Conservation (phyloP, 2,888 invertebrate genomes). For the Nomada fucata region DNA sequence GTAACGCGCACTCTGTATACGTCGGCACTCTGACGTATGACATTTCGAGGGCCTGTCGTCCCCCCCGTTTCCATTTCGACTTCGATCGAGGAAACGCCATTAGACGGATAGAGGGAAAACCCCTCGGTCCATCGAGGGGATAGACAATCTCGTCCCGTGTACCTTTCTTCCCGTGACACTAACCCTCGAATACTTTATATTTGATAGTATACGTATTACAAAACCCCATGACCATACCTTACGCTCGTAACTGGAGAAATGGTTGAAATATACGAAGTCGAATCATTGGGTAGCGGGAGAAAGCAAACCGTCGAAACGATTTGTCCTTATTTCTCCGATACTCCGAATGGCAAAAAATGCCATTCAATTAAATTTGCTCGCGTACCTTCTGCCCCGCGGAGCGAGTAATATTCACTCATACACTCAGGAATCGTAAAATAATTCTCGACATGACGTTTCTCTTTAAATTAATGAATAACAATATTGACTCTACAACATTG, state of each 20-base stretch:
- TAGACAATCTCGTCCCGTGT: not conserved
- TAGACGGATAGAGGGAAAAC: not conserved
- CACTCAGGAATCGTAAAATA: no score
- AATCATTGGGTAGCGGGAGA: no score
- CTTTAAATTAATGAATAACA: no score
- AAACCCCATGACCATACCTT: not conserved
- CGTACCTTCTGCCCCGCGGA: not conserved
- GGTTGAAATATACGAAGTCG: no score
- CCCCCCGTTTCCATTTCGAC: slow-evolving; percentile 24
- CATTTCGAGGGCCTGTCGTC: slow-evolving; percentile 15
- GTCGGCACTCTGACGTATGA: slow-evolving; percentile 17
- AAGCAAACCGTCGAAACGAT: no score
- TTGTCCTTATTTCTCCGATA: no score
- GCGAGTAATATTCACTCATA: not conserved
- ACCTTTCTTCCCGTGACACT: not conserved
- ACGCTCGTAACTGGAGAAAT: not conserved
- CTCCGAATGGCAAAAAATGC: slow-evolving; percentile 2
- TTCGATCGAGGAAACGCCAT: slow-evolving; percentile 10
- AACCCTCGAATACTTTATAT: no score
- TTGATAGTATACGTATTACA: not conserved
- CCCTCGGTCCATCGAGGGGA: not conserved
- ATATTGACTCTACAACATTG: no score
- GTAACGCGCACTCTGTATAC: slow-evolving; percentile 20
- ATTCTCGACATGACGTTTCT: no score
- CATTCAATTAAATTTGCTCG: slow-evolving; percentile 42